Conservation (phyloP, 2,113 vertebrate species). For the Numida meleagris region DNA sequence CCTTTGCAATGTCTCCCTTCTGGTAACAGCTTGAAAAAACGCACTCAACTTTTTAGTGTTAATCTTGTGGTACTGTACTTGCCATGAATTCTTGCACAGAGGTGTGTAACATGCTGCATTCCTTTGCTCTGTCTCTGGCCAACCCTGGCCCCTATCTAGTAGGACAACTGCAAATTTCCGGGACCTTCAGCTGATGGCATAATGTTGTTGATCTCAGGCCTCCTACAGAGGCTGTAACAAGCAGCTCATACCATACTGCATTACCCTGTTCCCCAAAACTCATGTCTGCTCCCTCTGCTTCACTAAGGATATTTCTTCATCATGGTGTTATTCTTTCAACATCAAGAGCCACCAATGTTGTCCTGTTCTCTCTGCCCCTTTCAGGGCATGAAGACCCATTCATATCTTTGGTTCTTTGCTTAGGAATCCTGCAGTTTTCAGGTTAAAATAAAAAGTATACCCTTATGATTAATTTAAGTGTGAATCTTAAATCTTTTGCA, state of each 20-base stretch:
- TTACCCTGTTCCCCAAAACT: not conserved
- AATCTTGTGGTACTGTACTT: not conserved
- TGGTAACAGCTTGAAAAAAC: not conserved
- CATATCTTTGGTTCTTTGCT: not conserved
- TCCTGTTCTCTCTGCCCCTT: not conserved
- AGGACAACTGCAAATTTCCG: not conserved
- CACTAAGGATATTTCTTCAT: not conserved
- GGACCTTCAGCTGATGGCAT: not conserved
- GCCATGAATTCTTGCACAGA: not conserved
- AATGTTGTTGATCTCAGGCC: not conserved
- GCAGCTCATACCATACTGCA: rapidly evolving
- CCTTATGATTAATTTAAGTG: not conserved
- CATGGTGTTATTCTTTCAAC: not conserved
- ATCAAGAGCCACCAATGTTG: not conserved
- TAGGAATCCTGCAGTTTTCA: not conserved
- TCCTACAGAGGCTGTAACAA: not conserved
- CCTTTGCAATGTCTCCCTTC: not conserved
- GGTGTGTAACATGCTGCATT: not conserved
- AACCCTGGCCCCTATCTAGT: not conserved
- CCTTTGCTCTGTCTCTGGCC: not conserved
- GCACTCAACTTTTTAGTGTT: not conserved
- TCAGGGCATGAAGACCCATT: not conserved
- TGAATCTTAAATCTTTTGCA: not conserved
- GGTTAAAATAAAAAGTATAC: rapidly evolving
- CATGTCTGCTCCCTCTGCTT: not conserved